These are phyloP conservation scores for Vicugna pacos DNA, from an alignment of 2,113 vertebrate species.

Conservation along the genomic window DNA sequence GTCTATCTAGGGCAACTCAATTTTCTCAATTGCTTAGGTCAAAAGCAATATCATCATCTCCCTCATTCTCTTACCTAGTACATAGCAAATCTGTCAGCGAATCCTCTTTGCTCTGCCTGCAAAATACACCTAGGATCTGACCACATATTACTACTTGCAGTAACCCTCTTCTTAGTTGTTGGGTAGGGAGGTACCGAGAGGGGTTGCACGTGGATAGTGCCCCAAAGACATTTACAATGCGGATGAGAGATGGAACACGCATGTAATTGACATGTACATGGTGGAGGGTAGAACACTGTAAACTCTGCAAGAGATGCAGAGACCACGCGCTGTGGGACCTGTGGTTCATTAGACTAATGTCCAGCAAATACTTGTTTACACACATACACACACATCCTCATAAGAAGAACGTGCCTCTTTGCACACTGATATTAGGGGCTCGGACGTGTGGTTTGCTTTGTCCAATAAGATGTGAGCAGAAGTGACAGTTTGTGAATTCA, in stretches of 20 bases:
- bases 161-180: not conserved
- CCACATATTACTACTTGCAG: not conserved
- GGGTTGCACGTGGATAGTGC: not conserved
- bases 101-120: not conserved
- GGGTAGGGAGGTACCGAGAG: not conserved
- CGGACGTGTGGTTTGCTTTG: not conserved
- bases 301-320: not conserved
- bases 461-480: not conserved
- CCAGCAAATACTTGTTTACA: not conserved
- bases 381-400: fast-evolving
- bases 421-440: not conserved
- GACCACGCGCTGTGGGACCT: fast-evolving
- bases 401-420: not conserved
- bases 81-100: not conserved
- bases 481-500: not conserved
- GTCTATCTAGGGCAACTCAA: not conserved
- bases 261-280: not conserved
- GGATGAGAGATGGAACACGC: not conserved
- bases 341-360: not conserved
- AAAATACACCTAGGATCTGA: not conserved
- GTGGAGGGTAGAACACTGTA: not conserved
- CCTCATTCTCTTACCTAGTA: not conserved
- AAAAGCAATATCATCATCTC: not conserved
- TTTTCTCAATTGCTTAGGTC: slow-evolving; percentile 46
- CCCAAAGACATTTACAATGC: not conserved